Conservation (phyloP, 2,797 vertebrate species). For the Enteromius trimaculatus region DNA sequence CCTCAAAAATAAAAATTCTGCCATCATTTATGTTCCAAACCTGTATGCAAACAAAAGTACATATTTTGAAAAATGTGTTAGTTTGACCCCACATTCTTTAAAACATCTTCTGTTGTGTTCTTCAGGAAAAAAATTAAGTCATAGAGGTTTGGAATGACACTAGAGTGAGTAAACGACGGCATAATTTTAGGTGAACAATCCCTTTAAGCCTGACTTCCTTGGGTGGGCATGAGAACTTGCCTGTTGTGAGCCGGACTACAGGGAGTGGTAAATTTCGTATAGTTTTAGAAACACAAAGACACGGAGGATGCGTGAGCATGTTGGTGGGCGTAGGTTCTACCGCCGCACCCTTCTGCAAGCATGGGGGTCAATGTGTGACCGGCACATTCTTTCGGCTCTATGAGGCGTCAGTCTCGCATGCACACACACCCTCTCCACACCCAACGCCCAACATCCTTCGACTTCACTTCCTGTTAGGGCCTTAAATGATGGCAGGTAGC, state of each 20-base stretch:
- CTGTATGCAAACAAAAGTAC: not conserved
- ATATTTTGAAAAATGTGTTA: too few relatives aligned
- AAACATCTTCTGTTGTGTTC: not conserved
- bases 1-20: not conserved
- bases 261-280: conserved; percentile 66
- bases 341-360: conserved; percentile 57
- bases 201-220: conserved; percentile 27
- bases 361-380: conserved; percentile 55
- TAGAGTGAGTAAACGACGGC: not conserved
- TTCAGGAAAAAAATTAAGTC: not conserved
- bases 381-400: conserved; percentile 53
- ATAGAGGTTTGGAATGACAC: not conserved
- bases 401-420: conserved; percentile 49
- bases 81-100: not conserved
- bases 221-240: conserved; percentile 50
- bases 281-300: conserved; percentile 66
- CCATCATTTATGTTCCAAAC: not conserved
- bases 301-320: conserved; percentile 49
- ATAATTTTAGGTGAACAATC: conserved; percentile 7
- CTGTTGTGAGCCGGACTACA: conserved; percentile 57
- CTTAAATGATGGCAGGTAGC: conserved; percentile 57
- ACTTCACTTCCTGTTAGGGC: conserved; percentile 50
- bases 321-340: conserved; percentile 41
- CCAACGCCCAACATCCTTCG: conserved; percentile 38
- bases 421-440: conserved; percentile 59